Conservation (phyloP, 2,797 vertebrate species). For the Sebastes oblongus region DNA sequence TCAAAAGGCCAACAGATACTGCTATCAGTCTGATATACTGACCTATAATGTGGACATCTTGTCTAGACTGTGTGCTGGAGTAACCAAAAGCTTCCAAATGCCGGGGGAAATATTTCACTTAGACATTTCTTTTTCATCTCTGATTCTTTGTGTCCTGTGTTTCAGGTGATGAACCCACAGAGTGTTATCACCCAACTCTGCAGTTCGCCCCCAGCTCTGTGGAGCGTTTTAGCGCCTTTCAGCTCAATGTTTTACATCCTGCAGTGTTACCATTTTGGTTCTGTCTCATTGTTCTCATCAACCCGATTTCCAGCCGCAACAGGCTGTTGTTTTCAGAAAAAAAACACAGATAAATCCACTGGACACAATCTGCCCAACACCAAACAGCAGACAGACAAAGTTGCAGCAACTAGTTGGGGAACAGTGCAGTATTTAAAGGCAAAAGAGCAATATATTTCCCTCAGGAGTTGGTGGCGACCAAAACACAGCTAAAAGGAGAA, state of each 20-base stretch:
- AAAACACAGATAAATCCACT: neutral
- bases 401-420: neutral
- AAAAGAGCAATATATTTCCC: neutral
- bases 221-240: too few relatives aligned
- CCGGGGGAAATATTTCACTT: neutral
- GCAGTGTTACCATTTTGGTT: neutral
- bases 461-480: neutral
- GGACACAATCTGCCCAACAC: neutral
- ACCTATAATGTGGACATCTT: conserved; percentile 27
- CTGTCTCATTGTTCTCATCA: neutral
- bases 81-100: conserved; percentile 12
- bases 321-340: neutral
- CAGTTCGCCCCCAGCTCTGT: neutral
- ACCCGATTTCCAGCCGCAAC: neutral
- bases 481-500: neutral
- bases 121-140: neutral
- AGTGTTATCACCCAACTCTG: neutral
- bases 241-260: too few relatives aligned
- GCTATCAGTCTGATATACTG: conserved; percentile 36
- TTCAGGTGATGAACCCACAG: neutral
- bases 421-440: neutral
- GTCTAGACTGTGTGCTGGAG: conserved; percentile 21
- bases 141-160: neutral
- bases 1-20: conserved; percentile 47
- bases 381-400: neutral